Evolutionary conservation across 2,113 vertebrate species (phyloP), one percentile per base, ranked within the genome.

Genomic region (Odontophorus gujanensis): DNA sequence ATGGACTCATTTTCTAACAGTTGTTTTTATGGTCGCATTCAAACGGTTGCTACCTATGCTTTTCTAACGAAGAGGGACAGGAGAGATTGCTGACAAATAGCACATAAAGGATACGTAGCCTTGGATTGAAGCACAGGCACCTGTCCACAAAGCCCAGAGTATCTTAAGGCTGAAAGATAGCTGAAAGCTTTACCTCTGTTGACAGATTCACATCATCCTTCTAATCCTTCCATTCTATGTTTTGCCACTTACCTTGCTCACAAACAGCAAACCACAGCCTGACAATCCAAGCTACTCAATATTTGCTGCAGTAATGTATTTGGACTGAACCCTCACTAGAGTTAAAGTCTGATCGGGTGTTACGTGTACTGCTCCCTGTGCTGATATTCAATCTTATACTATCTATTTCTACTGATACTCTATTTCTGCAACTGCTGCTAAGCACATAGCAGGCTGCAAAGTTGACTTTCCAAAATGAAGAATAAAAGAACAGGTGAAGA

Each of bases 261-360:
- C 45, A 74, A 36, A 19, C 38, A 81, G 53, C 45, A 34, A 57
- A 59, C 32, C 58, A 15, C 68, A 58, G 22, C 50, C 30, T 50
- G 73, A 55, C 61, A 78, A 43, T 21, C 20, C 15, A 43, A 42
- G 61, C 69, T 63, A 45, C 40, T 80, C 53, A 12, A 1, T 47
- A 17, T 7, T 5, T 7, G 36, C 26, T 20, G 3, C 0, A 13
- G 20, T n/a, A 63, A 85, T 3, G 2, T 3, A 7, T 4, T 20
- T 43, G 36, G 71, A 32, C 32, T 28, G 61, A 78, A 81, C 47
- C 47, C 26, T 87, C 34, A 13, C 12, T 13, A 7, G 7, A 26
- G 17, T 6, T 25, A 43, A 58, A 62, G 30, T 17, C 77, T 51
- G 34, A 16, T 50, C 21, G 71, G 57, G 34, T 87, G 20, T 21